Percentiles rank a stretch among this genome's conserved stretches.
Evolutionary conservation across 2,888 invertebrate species (phyloP).

Genomic region (Athetis lepigone): DNA sequence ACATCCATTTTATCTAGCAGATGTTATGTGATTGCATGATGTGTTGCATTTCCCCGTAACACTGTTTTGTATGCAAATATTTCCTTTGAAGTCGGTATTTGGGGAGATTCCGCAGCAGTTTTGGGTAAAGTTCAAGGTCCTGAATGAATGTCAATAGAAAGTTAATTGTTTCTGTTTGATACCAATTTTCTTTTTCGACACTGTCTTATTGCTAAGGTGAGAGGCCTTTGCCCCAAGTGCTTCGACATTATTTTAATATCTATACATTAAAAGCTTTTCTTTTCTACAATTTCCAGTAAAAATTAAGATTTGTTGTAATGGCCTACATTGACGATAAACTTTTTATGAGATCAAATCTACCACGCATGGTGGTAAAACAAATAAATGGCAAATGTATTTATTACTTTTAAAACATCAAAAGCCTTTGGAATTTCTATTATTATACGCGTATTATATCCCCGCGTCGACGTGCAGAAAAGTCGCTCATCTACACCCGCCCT

Average conservation of each 20-base stretch:
- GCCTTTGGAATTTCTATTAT: too few relatives aligned
- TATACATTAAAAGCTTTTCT: too few relatives aligned
- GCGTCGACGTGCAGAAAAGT: too few relatives aligned
- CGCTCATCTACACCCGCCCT: too few relatives aligned
- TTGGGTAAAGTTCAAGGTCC: not conserved
- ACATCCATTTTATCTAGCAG: slow-evolving; percentile 28
- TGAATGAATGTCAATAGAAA: not conserved
- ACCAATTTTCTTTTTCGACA: too few relatives aligned
- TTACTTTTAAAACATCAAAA: too few relatives aligned
- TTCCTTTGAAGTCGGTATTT: slow-evolving; percentile 17
- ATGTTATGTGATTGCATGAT: slow-evolving; percentile 27
- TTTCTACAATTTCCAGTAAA: not conserved
- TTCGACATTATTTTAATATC: too few relatives aligned
- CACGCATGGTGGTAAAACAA: not conserved
- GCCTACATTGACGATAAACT: not conserved
- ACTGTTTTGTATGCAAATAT: slow-evolving; percentile 29
- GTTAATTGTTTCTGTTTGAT: not conserved
- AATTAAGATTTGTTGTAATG: not conserved
- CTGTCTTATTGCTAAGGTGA: too few relatives aligned
- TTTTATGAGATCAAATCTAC: not conserved
- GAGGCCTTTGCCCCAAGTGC: too few relatives aligned
- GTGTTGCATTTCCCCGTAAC: slow-evolving; percentile 19
- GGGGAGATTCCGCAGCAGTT: not conserved
- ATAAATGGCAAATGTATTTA: too few relatives aligned
- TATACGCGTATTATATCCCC: too few relatives aligned